Evolutionary conservation across 1,140 invertebrate species (phyloP), one percentile per base, ranked within the genome.

Genomic region (Drosophila quadrilineata): DNA sequence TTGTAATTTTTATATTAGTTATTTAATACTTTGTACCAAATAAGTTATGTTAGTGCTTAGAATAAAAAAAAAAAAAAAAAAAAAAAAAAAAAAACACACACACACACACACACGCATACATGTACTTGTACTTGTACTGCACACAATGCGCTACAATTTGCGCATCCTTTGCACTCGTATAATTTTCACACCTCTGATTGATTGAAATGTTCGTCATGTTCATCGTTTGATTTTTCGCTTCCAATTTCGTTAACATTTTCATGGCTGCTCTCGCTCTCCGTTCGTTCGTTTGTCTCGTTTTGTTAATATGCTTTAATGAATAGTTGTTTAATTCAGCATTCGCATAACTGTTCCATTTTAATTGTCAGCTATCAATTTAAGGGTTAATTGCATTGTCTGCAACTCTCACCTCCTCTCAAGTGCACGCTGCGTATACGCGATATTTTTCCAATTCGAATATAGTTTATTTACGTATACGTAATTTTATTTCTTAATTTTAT

Each of bases 121-220:
- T 24, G 10, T 9, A 17, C n/a, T 46, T 2, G 1, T 41, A 19
- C 41, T 41, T 22, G 28, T n/a, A n/a, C n/a, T 63, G 58, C 53
- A 71, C 67, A 85, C 79, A 85, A 85, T 85, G 82, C 56, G 67
- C 67, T 69, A 67, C 79, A 85, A 85, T 85, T 85, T 85, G 80
- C 79, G 79, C 62, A 79, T 85, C 80, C 79, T 82, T 57, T 62
- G 54, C 68, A 73, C 46, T 54, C 60, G 74, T 76, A 74, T 84
- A 71, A 74, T 79, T 84, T 85, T 85, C 66, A 79, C 77, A 67
- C 74, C 54, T 52, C 29, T 65, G 65, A 74, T 71, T 85, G 79
- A 85, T 85, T 85, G 67, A 79, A 79, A 65, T 46, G 57, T 70
- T 62, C 71, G 57, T 33, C 35, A 33, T 52, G 53, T 45, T 57